Base-by-base conservation (phyloP, 2,888 invertebrate species). In the Pomacea canaliculata region DNA sequence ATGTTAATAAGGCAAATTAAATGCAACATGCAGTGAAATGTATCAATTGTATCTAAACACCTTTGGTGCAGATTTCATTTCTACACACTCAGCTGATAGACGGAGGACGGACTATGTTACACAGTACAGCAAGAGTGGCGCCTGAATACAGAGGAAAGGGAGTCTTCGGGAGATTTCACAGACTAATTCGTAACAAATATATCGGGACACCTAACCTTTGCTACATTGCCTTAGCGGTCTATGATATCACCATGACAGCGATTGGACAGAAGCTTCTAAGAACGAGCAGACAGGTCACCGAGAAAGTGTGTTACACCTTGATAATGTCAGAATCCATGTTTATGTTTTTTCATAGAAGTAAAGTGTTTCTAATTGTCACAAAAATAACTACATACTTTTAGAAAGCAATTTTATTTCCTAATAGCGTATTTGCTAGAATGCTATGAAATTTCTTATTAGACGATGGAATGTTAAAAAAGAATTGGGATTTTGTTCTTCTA, bases 51-150 rank as follows among this genome's bases (percentile, higher is more conserved):
- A 51, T 16, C 51, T 13, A 56, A 56, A 37, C 5, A 0, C 37
- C 5, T 37, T 37, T 37, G 37, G 0, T 56, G 10, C 51, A 63
- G 63, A 19, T 63, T 63, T 9, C 23, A 10, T 63, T 63, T 19
- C 16, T 19, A 12, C 10, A 19, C 19, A 8, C 63, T 12, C 63
- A 23, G 63, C 9, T 63, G 63, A 12, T 63, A 27, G 37, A 84
- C 76, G 46, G 77, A 66, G 19, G 86, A 84, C 19, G 86, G 76
- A 46, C 68, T 1, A 7, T 63, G 63, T 1, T 63, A 12, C 4
- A 1, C 16, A 27, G 16, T 18, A 10, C 63, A 19, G 63, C 16
- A 12, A 12, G 63, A 12, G 12, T 63, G 27, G 23, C 4, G 4
- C 5, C 5, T 1, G 27, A n/a, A 16, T 7, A 27, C 23, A 12